phyloP scores from a whole-genome alignment of 2,888 invertebrate species.

The Malthinus flaveolus region DNA sequence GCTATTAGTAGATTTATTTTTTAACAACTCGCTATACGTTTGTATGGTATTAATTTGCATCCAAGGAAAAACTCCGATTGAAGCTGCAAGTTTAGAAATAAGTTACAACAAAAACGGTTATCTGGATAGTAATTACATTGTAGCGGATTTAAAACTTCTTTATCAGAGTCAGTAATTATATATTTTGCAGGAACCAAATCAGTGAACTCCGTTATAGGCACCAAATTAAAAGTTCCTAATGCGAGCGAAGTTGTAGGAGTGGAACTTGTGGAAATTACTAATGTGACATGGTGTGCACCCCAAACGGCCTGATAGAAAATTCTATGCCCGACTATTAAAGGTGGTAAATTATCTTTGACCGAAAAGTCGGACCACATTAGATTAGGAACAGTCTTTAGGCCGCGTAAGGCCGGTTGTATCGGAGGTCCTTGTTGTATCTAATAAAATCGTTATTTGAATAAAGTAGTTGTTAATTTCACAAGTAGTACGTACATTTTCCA shows the following conservation, averaged over 20 bases:
- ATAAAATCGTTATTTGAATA: too few species aligned
- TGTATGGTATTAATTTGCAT: constrained; percentile 76
- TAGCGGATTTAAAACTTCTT: constrained; percentile 64
- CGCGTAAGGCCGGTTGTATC: constrained; percentile 69
- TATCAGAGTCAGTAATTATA: constrained; percentile 57
- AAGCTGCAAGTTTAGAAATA: constrained; percentile 61
- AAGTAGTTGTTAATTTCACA: too few species aligned
- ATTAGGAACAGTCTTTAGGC: constrained; percentile 72
- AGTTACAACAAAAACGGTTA: neutral
- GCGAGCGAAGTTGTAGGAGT: constrained; percentile 57
- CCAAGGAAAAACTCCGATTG: constrained; percentile 74
- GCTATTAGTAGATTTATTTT: constrained; percentile 53
- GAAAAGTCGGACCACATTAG: constrained; percentile 75
- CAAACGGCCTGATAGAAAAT: constrained; percentile 78
- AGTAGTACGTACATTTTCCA: constrained; percentile 81
- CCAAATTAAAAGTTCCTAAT: constrained; percentile 66
- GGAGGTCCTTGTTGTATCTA: constrained; percentile 72
- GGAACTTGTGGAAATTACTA: constrained; percentile 68
- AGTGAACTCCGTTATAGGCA: constrained; percentile 79
- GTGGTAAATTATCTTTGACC: constrained; percentile 52
- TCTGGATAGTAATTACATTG: constrained; percentile 60
- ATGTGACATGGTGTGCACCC: constrained; percentile 71
- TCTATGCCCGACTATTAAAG: constrained; percentile 68
- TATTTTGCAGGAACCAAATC: constrained; percentile 74
- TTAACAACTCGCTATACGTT: constrained; percentile 67